Evolutionary conservation across 2,888 invertebrate species (phyloP).

Genomic region (Physocephala rufipes): DNA sequence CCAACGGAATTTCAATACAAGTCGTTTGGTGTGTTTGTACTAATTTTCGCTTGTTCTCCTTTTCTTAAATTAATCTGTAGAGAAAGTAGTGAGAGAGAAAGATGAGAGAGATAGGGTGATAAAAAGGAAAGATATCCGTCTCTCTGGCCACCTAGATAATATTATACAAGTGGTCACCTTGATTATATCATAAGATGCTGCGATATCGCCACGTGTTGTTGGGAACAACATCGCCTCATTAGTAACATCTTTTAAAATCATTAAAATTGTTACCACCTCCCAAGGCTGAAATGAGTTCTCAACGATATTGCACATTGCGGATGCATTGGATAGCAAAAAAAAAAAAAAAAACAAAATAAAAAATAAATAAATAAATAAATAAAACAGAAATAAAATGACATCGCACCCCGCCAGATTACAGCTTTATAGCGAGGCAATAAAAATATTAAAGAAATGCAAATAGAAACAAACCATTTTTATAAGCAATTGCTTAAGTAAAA

Average conservation of each 20-base stretch:
- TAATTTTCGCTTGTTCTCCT: conserved; percentile 29
- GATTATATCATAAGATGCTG: not conserved
- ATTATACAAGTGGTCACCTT: not conserved
- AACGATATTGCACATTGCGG: not conserved
- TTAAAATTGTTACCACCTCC: conserved; percentile 44
- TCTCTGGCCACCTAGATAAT: conserved; percentile 13
- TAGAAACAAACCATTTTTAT: no score
- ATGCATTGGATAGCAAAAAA: no score
- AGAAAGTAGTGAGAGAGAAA: not conserved
- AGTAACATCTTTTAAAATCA: conserved; percentile 45
- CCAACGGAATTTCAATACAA: conserved; percentile 2
- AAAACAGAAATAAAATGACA: no score
- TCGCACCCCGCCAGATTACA: no score
- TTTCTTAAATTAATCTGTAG: not conserved
- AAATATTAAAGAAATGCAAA: no score
- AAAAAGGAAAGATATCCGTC: not conserved
- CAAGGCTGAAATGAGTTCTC: conserved; percentile 26
- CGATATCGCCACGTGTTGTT: not conserved
- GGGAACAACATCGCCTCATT: conserved; percentile 4
- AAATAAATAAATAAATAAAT: no score
- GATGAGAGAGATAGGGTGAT: not conserved
- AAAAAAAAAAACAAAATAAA: no score
- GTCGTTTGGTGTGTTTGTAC: conserved; percentile 21
- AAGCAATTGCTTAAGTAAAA: no score
- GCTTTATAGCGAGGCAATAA: no score